Percentiles rank a stretch among this genome's conserved stretches.
These are phyloP conservation scores for Meda fulgida DNA, from an alignment of 2,797 vertebrate genomes.

Conservation along the genomic window DNA sequence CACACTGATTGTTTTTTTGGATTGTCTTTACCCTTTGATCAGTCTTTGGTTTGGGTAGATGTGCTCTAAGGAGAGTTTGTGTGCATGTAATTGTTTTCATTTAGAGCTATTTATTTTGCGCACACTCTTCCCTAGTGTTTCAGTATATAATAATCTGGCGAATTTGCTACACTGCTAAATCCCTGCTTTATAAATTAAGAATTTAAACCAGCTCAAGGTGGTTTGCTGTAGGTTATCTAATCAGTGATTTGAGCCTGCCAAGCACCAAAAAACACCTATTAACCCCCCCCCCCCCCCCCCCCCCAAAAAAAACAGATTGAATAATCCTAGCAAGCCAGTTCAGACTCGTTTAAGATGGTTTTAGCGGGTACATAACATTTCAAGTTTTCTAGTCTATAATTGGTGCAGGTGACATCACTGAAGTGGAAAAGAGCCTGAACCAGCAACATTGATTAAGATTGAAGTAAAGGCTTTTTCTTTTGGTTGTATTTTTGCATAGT, in stretches of 20 bases:
- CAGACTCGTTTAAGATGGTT: not conserved
- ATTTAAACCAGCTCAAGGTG: not conserved
- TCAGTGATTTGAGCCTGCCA: not conserved
- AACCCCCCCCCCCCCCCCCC: too few species aligned
- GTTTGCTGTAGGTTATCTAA: constrained; percentile 19
- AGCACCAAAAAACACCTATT: not conserved
- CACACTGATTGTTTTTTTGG: constrained; percentile 73
- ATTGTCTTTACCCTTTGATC: constrained; percentile 79
- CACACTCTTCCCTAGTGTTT: constrained; percentile 67
- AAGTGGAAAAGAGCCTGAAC: constrained; percentile 70
- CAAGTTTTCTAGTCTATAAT: not conserved
- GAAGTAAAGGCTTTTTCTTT: constrained; percentile 72
- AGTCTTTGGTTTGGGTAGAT: constrained; percentile 78
- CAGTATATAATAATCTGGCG: not conserved
- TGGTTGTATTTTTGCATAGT: constrained; percentile 78
- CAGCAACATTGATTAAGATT: constrained; percentile 80
- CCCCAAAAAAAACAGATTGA: not conserved
- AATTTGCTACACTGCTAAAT: not conserved
- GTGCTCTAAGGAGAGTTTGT: constrained; percentile 65
- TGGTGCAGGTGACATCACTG: constrained; percentile 54
- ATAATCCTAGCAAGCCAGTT: not conserved
- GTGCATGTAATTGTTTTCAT: constrained; percentile 55
- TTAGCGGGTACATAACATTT: not conserved
- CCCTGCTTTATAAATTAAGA: not conserved
- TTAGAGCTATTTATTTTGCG: constrained; percentile 59